A percentile compares a stretch with the other conserved stretches of the same genome.
Conservation (phyloP, 2,888 invertebrate genomes). For the Drosophila kanekoi region DNA sequence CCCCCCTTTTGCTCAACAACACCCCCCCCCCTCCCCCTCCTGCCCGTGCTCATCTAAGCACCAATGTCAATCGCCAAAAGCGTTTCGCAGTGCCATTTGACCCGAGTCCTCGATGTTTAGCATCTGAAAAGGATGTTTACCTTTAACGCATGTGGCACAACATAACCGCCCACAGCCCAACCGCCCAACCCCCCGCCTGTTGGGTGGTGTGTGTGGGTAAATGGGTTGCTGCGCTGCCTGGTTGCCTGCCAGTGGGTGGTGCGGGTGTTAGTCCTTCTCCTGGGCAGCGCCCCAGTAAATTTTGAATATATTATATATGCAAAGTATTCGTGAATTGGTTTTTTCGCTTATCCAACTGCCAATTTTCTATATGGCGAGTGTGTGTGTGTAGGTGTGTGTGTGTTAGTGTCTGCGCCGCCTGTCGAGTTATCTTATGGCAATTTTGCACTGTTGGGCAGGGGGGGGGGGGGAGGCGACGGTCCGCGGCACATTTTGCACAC, state of each 20-base stretch:
- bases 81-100: constrained; percentile 62
- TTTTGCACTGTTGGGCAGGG: constrained; percentile 45
- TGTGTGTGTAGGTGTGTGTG: constrained; percentile 26
- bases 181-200: not conserved
- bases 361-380: constrained; percentile 75
- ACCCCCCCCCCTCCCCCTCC: not conserved
- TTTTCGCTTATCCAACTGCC: constrained; percentile 83
- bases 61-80: constrained; percentile 47
- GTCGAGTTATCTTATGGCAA: constrained; percentile 81
- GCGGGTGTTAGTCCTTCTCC: constrained; percentile 23
- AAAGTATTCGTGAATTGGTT: constrained; percentile 85
- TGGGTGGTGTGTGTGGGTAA: constrained; percentile 4
- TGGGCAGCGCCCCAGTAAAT: constrained; percentile 74
- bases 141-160: constrained; percentile 75
- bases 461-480: constrained; percentile 46
- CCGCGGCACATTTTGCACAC: constrained; percentile 78
- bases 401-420: constrained; percentile 62
- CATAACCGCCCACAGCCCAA: constrained; percentile 20
- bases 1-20: not conserved
- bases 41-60: not conserved
- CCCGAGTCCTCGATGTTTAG: constrained; percentile 61
- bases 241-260: constrained; percentile 31
- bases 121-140: constrained; percentile 82
- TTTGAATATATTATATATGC: constrained; percentile 85
- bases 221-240: constrained; percentile 24